Evolutionary conservation across 2,888 invertebrate species (phyloP).

Genomic region (Eugnorisma glareosa): DNA sequence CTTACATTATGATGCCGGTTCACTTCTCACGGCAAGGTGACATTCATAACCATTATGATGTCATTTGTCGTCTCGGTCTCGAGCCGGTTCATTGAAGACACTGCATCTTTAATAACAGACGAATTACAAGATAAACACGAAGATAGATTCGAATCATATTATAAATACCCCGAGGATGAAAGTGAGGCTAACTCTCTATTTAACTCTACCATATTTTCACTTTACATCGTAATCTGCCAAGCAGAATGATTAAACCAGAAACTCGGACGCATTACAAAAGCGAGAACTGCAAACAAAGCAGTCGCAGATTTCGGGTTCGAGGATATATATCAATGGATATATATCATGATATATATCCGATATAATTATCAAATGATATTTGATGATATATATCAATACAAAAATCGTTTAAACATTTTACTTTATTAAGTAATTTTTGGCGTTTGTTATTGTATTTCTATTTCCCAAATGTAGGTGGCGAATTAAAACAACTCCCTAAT

Average conservation of each 20-base stretch:
- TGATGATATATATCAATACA: too few species aligned
- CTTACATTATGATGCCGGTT: constrained; percentile 9
- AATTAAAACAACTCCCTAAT: too few species aligned
- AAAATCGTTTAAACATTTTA: too few species aligned
- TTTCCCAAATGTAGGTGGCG: too few species aligned
- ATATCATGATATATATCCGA: too few species aligned
- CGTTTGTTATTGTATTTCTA: too few species aligned
- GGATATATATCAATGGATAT: too few species aligned
- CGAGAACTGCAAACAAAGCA: too few species aligned
- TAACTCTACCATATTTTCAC: too few species aligned
- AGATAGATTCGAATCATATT: not conserved
- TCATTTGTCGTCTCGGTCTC: constrained; percentile 32
- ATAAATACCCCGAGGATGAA: not conserved
- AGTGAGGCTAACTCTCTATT: not conserved
- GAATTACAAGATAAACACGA: not conserved
- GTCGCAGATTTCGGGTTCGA: too few species aligned
- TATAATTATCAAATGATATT: too few species aligned
- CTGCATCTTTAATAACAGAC: constrained; percentile 1
- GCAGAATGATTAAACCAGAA: not conserved
- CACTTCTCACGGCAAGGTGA: constrained; percentile 61
- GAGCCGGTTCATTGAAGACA: constrained; percentile 7
- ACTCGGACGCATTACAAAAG: not conserved
- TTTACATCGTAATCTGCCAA: constrained; percentile 10
- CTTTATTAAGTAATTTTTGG: too few species aligned
- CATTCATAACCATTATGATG: constrained; percentile 56